Base-by-base conservation (phyloP, 2,888 invertebrate species). In the Drosophila limbata region DNA sequence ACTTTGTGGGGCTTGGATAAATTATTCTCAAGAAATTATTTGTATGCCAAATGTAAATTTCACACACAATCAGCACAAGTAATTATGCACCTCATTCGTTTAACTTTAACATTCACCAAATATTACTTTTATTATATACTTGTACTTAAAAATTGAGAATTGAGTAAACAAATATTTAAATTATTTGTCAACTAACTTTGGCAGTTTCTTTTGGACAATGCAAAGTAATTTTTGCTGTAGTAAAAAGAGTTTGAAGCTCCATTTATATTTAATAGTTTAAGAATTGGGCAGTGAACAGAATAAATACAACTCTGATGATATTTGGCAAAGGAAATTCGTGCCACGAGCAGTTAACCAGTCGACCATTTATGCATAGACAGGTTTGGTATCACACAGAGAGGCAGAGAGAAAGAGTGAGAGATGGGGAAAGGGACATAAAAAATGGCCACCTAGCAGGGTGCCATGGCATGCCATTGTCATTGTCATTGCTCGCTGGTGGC, bases 401-500 rank as follows among this genome's bases (percentile, higher is more conserved):
- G 4, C 17, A 31, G 13, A 4, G 11, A 11, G 3, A 15, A 4
- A 8, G 28, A 42, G 1, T 3, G 21, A n/a, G 31, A 10, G 17
- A 42, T 13, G 19, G 15, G 11, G 1, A 3, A 9, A 33, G 15
- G n/a, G 33, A 51, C 77, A 69, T 56, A 56, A 79, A 84, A 81
- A 84, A 65, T 67, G 74, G 61, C 60, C 79, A 77, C 52, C 79
- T 63, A 69, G 73, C 61, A 45, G 70, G 55, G 57, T 31, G 52
- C 69, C 59, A 51, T 52, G 33, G 4, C 33, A 8, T n/a, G 44
- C 8, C 55, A 62, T 76, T 64, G 72, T 55, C 28, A 37, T 73
- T 77, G 77, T 74, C 74, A 57, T 44, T 73, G 68, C 52, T 66
- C 68, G 77, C 56, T 65, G 72, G 45, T 60, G 56, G 68, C 61